Base-by-base conservation (phyloP, 2,113 vertebrate species). In the Pluvialis apricaria region DNA sequence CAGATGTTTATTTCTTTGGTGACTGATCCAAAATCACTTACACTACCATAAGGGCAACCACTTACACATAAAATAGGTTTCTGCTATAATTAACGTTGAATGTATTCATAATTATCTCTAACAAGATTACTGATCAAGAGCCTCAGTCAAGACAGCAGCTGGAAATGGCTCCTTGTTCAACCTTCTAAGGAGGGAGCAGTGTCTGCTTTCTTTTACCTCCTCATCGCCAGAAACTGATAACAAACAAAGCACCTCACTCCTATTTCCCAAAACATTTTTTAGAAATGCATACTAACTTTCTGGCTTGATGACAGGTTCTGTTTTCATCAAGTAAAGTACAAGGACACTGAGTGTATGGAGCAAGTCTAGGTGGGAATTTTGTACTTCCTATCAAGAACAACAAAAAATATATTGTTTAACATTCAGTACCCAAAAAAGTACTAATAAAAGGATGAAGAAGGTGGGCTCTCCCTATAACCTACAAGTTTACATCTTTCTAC, bases 1-100 rank as follows among this genome's bases (percentile, higher is more conserved):
- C 80, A 97, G 88, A 82, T 82, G 64, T 95, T 93, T 91, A 69
- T 96, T 97, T 97, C 93, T 93, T 94, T 55, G 6, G 80, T 83
- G 83, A 97, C 61, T 49, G 31, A 81, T 65, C 44, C 72, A 87
- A 94, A 92, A 42, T 65, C 69, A 77, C 36, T 85, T 70, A 64
- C 7, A 38, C n/a, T 89, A 25, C 60, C 60, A 78, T 87, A 95
- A 98, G 95, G 76, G 94, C 82, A 96, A 95, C 70, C 70, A 52
- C 36, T 92, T 76, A 58, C 38, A 83, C 20, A 68, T 75, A 84
- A 95, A 94, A 84, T 80, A 88, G 22, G 24, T 92, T 93, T 97
- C 75, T 72, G 15, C 36, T 92, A 24, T 66, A 96, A 95, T 89
- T 95, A 81, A 83, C 47, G 94, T 85, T 86, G 77, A 94, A 92